Evolutionary conservation across 2,113 vertebrate species (phyloP).

Genomic region (Motacilla alba): DNA sequence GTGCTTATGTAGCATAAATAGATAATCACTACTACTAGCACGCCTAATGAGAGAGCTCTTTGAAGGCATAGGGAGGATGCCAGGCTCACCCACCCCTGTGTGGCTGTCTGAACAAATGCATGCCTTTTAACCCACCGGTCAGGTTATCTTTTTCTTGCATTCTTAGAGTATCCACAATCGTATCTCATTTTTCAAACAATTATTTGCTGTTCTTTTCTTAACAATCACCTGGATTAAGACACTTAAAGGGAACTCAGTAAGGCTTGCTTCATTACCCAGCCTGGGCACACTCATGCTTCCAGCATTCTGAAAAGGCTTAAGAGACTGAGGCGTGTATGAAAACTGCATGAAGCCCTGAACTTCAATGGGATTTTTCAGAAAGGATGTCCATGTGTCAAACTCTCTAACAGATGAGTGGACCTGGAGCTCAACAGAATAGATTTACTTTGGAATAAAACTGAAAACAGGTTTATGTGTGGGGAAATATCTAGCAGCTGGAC

Average conservation of each 20-base stretch:
- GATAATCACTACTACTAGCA: neutral
- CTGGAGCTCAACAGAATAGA: neutral
- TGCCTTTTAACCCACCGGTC: neutral
- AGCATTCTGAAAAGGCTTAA: neutral
- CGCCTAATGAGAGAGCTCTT: neutral
- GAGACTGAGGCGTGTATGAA: neutral
- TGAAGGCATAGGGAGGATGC: neutral
- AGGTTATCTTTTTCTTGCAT: neutral
- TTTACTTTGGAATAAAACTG: neutral
- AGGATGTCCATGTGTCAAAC: neutral
- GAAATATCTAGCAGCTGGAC: neutral
- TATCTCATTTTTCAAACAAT: neutral
- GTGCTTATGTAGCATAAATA: neutral
- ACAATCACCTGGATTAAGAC: neutral
- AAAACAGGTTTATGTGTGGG: neutral
- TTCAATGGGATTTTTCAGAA: neutral
- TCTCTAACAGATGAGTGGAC: neutral
- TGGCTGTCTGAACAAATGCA: neutral
- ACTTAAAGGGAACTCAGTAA: neutral
- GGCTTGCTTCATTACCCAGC: neutral
- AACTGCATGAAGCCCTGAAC: neutral
- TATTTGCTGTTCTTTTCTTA: neutral
- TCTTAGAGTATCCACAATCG: neutral
- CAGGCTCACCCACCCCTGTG: neutral
- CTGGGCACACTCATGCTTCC: neutral